These are phyloP conservation scores for Perca flavescens DNA, from an alignment of 2,113 vertebrate genomes.

Conservation along the genomic window DNA sequence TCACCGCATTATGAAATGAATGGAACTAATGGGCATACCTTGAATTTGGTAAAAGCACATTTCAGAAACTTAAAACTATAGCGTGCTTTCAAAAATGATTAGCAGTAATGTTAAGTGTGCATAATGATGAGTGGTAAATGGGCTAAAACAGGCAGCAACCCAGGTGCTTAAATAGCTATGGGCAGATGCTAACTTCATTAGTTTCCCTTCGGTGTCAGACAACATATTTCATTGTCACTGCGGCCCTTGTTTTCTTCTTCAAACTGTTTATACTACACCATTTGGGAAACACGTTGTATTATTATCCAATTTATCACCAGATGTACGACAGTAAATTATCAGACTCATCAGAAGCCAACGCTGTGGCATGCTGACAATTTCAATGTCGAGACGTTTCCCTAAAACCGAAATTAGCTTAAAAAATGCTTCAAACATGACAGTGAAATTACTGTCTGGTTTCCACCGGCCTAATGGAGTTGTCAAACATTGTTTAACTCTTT, in stretches of 20 bases:
- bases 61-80: not conserved
- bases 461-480: conserved; percentile 59
- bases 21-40: not conserved
- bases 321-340: conserved; percentile 65
- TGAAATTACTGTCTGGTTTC: conserved; percentile 63
- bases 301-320: conserved; percentile 73
- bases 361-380: conserved; percentile 35
- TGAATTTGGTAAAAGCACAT: not conserved
- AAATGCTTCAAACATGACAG: conserved; percentile 58
- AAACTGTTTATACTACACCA: conserved; percentile 19
- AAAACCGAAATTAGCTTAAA: conserved; percentile 52
- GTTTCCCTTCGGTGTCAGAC: not conserved
- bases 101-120: not conserved
- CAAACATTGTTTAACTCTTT: conserved; percentile 65
- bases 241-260: conserved; percentile 22
- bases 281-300: conserved; percentile 55
- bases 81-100: not conserved
- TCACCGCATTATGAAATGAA: not conserved
- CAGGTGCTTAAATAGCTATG: conserved; percentile 9
- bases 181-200: conserved; percentile 23
- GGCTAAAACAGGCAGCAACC: not conserved
- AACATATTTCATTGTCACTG: conserved; percentile 33
- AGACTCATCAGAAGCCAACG: conserved; percentile 44
- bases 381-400: conserved; percentile 52
- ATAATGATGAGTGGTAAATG: not conserved